Evolutionary conservation across 2,113 vertebrate species (phyloP), one percentile per base, ranked within the genome.

Genomic region (Barbus barbus): DNA sequence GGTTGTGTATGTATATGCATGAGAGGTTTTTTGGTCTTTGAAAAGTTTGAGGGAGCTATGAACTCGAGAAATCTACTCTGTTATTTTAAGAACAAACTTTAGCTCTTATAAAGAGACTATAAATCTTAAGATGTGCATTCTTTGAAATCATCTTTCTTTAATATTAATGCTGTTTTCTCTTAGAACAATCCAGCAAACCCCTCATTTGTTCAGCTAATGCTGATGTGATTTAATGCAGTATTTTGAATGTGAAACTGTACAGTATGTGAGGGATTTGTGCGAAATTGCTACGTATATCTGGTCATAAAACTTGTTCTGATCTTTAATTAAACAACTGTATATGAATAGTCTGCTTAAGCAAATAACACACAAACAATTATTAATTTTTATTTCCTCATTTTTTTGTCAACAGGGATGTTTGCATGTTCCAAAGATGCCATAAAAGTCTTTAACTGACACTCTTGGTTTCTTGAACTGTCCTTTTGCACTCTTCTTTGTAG

Each of bases 171-270:
- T 13, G 60, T 46, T 80, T 67, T 48, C 38, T 33, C 26, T 31
- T 1, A 67, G 78, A 65, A 80, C 38, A 80, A 67, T 48, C 60
- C 60, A 80, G 36, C 60, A 61, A 41, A 61, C 33, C 22, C 7
- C 8, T 80, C 58, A 31, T 65, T 26, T 67, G 18, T 48, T 80
- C 38, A 1, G 8, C 5, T 79, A 44, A 24, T 22, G 60, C 78
- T 33, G 24, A 26, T 78, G 12, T 18, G 53, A 26, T 61, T 26
- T 78, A 78, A 61, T 44, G 33, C 38, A 6, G 36, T 46, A 26
- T 80, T 80, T 65, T 46, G 72, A 3, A 26, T 48, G n/a, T 74
- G 24, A 16, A 48, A 46, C 63, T 3, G 7, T 14, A 26, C n/a
- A n/a, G n/a, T n/a, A 36, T 36, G 33, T 36, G 33, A 36, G 33